Evolutionary conservation across 2,797 vertebrate species (phyloP).

Genomic region (Acrocephalus scirpaceus): DNA sequence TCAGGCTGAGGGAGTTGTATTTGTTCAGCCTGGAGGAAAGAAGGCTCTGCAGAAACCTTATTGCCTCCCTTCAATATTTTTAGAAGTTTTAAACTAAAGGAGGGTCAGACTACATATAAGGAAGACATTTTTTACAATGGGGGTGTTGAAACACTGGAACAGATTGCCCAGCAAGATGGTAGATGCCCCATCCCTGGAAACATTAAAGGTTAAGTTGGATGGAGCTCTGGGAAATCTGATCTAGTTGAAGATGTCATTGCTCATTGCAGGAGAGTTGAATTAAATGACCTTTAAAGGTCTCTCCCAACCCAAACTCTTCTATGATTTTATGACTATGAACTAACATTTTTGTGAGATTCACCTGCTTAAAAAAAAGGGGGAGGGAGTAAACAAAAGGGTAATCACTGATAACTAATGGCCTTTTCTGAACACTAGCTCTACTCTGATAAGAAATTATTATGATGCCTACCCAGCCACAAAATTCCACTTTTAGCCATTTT

Average conservation of each 20-base stretch:
- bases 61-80: not conserved
- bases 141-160: not conserved
- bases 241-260: not conserved
- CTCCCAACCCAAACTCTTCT: not conserved
- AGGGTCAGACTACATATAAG: not conserved
- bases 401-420: not conserved
- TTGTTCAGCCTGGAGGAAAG: not conserved
- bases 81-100: not conserved
- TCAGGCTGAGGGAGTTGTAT: not conserved
- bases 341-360: not conserved
- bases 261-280: not conserved
- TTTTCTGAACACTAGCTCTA: not conserved
- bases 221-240: not conserved
- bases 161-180: not conserved
- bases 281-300: not conserved
- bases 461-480: not conserved
- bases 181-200: not conserved
- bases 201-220: not conserved
- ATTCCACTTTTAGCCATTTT: not conserved
- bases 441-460: not conserved
- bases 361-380: fast-evolving
- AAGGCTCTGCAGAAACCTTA: not conserved
- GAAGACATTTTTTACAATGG: not conserved
- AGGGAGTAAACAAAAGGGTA: not conserved
- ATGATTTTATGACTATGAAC: not conserved